Base-by-base conservation (phyloP, 2,797 vertebrate species). In the Onychomys arenicola region DNA sequence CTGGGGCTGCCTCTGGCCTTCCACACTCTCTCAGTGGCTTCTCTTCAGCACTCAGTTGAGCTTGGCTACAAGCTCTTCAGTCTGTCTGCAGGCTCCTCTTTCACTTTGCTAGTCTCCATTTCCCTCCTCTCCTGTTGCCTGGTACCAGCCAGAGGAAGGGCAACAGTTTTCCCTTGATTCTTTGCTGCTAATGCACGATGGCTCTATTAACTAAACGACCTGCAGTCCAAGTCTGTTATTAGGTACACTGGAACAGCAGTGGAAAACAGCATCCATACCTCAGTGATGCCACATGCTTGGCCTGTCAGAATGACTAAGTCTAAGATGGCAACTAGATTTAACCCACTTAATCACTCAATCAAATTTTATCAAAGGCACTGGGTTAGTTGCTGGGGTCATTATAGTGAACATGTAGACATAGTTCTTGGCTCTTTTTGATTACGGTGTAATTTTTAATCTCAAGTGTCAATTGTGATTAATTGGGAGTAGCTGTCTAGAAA, bases 201-300 rank as follows among this genome's bases (percentile, higher is more conserved):
- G 98, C 93, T 98, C 98, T 98, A 98, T 96, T 98, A 99, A 98
- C 96, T 98, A 98, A 97, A 98, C 98, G 96, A 98, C 98, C 98
- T 98, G 97, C 49, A 98, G 98, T 92, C 63, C 90, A 27, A 98
- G 92, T 92, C 92, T 91, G 93, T 71, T 95, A 69, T 93, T 91
- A 97, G 90, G 93, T 91, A 29, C 49, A 82, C 0, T 93, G 29
- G 52, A 96, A 91, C 52, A 94, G 46, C 93, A 95, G 25, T 43
- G 59, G 63, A 86, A 94, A 97, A 27, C 16, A 94, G 57, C 34
- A 92, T 85, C 67, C 83, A 65, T 2, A 25, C n/a, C 85, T 87
- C 37, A 90, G 27, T 65, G 93, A 90, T 59, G 37, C 57, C 80
- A 90, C 4, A 91, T 75, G 55, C 80, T 93, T 83, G 85, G 3